Evolutionary conservation across 2,888 invertebrate genomes (phyloP), one percentile per base, ranked within the genome.

Genomic region (Arctia plantaginis): DNA sequence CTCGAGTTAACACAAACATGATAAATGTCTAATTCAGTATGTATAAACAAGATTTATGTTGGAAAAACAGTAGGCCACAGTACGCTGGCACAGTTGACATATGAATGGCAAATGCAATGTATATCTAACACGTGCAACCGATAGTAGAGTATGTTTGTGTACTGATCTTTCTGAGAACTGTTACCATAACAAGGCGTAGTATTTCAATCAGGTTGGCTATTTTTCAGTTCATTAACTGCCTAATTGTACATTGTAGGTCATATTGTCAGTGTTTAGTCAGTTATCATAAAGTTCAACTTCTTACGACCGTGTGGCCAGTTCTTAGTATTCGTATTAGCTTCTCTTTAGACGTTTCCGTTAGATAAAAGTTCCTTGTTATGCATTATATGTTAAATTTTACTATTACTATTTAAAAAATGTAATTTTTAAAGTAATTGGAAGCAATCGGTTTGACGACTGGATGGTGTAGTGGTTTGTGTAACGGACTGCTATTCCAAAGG

Each of bases 31-130:
- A 71, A 78, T 73, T 71, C 76, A 80, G 77, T 75, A 83, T 79
- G 72, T 72, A 72, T 74, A 55, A 47, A 44, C 72, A 85, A 68
- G 80, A 84, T 80, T 80, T 82, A 80, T 81, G 75, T 75, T 76
- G 76, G 80, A 78, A 83, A 80, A 82, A 76, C 77, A 84, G 79
- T 77, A 80, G 39, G 67, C 35, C 69, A 72, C 66, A 72, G 71
- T 69, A 55, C 72, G 73, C 66, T 39, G 74, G 62, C 71, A 59
- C 71, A 41, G 66, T 77, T 75, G 77, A 75, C 67, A 69, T 73
- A 78, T 85, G 83, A 85, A 85, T 84, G 84, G 82, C 33, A 73
- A 82, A 80, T 81, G 75, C 72, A 77, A 78, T 84, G 81, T 84
- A 82, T 80, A 76, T 80, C 73, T 79, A 80, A 79, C 87, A 85